A percentile compares a stretch with the other conserved stretches of the same genome.
phyloP scores from a whole-genome alignment of 2,888 invertebrate species.

The Asteroscopus sphinx region DNA sequence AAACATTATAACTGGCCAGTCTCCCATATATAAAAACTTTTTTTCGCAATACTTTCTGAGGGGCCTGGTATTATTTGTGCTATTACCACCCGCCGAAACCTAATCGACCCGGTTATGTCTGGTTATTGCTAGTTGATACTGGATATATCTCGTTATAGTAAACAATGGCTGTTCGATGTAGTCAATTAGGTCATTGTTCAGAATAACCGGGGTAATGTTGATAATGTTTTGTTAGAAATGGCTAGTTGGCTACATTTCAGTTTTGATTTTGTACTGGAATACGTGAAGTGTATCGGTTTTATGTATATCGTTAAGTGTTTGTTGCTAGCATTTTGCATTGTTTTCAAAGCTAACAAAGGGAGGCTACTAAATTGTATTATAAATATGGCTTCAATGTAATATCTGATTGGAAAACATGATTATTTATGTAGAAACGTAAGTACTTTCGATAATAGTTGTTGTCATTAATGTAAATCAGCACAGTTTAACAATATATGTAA shows the following conservation, averaged over 20 bases:
- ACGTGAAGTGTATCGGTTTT: constrained; percentile 8
- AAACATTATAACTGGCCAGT: too few species aligned
- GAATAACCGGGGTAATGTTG: constrained; percentile 39
- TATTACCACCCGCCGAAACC: constrained; percentile 14
- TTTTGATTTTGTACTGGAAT: constrained; percentile 19
- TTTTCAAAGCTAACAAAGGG: too few species aligned
- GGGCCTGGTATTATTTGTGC: too few species aligned
- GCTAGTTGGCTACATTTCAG: constrained; percentile 2
- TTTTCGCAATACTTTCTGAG: too few species aligned
- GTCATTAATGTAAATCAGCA: too few species aligned
- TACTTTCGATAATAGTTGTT: too few species aligned
- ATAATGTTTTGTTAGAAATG: constrained; percentile 39
- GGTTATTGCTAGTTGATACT: constrained; percentile 29
- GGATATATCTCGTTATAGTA: constrained; percentile 37
- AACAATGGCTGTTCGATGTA: constrained; percentile 35
- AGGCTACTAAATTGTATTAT: too few species aligned
- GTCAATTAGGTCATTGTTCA: constrained; percentile 51
- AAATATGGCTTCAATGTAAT: too few species aligned
- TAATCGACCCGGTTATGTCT: constrained; percentile 26
- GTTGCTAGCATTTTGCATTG: neutral
- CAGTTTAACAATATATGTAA: too few species aligned
- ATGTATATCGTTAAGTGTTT: neutral
- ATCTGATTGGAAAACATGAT: too few species aligned
- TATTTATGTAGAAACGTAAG: too few species aligned
- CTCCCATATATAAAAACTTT: too few species aligned